Percentiles rank a stretch among this genome's conserved stretches.
Evolutionary conservation across 2,113 vertebrate genomes (phyloP).

Genomic region (Chaenocephalus aceratus): DNA sequence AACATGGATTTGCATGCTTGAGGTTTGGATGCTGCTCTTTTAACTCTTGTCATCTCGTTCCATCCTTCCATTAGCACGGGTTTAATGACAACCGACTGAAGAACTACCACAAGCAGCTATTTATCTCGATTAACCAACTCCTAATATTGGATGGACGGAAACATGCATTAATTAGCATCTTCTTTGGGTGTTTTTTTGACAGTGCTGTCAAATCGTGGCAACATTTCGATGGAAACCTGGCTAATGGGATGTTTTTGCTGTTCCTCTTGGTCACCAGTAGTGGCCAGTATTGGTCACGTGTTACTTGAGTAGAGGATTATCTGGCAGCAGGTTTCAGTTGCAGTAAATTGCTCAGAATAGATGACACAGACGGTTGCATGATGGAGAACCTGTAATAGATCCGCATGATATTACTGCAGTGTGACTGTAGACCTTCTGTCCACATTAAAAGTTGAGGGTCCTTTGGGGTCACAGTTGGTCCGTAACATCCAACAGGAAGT

Average conservation of each 20-base stretch:
- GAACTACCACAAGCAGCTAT: too few relatives aligned
- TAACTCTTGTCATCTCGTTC: too few relatives aligned
- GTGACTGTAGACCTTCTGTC: conserved; percentile 31
- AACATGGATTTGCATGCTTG: too few relatives aligned
- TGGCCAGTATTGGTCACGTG: background rate
- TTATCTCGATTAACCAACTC: background rate
- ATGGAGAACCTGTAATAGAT: background rate
- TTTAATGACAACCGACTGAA: too few relatives aligned
- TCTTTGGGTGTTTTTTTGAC: background rate
- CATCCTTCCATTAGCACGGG: too few relatives aligned
- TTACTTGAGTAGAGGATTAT: background rate
- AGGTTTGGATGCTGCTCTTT: too few relatives aligned
- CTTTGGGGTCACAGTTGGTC: conserved; percentile 71
- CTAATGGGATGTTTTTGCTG: background rate
- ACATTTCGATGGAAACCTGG: background rate
- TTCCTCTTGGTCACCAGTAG: background rate
- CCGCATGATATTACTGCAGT: background rate
- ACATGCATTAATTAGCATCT: background rate
- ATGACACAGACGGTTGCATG: background rate
- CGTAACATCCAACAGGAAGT: conserved; percentile 92
- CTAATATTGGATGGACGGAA: background rate
- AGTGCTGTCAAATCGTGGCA: too few relatives aligned
- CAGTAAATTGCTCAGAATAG: background rate
- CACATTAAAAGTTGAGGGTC: conserved; percentile 54
- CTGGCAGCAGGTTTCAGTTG: conserved; percentile 2